phyloP scores from a whole-genome alignment of 2,888 invertebrate species.

The Synergus gifuensis region DNA sequence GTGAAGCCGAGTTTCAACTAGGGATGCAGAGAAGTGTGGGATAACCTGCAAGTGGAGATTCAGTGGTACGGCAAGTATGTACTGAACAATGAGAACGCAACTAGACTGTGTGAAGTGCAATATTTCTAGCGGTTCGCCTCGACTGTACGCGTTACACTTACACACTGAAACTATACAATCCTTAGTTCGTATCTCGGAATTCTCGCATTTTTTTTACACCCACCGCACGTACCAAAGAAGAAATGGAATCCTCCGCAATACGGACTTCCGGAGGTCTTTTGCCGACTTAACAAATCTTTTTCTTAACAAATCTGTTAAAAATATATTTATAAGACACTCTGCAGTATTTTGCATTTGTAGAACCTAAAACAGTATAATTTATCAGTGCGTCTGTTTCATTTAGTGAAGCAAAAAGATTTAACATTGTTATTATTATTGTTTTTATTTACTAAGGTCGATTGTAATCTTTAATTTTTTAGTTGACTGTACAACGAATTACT shows the following conservation, averaged over 20 bases:
- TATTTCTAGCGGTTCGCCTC: constrained; percentile 58
- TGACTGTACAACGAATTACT: neutral
- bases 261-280: neutral
- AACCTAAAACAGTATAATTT: neutral
- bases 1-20: constrained; percentile 15
- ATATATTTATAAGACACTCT: neutral
- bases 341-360: neutral
- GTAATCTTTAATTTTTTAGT: neutral
- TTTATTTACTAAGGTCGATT: too few relatives aligned
- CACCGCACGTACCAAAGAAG: constrained; percentile 1
- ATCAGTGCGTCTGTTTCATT: neutral
- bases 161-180: constrained; percentile 28
- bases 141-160: constrained; percentile 30
- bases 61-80: constrained; percentile 20
- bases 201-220: constrained; percentile 22
- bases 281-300: neutral
- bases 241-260: constrained; percentile 5
- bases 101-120: constrained; percentile 68
- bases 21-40: constrained; percentile 25
- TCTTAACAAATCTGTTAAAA: neutral
- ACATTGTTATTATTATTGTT: neutral
- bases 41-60: constrained; percentile 33
- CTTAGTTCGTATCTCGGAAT: constrained; percentile 19
- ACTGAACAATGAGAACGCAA: constrained; percentile 55
- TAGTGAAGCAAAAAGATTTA: neutral